Evolutionary conservation across 2,888 invertebrate species (phyloP).

Genomic region (Sycophila texana): DNA sequence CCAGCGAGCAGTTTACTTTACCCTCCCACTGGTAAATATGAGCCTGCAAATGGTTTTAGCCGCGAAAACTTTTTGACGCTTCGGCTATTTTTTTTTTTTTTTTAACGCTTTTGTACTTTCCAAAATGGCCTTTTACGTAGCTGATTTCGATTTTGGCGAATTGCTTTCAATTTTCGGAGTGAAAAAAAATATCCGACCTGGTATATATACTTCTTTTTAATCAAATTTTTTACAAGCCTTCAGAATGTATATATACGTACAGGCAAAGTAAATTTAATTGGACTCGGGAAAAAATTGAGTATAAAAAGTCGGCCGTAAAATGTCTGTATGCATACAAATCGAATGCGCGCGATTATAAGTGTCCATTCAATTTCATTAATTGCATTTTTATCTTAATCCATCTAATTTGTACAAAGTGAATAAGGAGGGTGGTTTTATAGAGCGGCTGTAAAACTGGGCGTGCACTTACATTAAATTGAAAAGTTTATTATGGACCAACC

Average conservation of each 20-base stretch:
- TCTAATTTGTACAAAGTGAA: not conserved
- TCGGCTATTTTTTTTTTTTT: not conserved
- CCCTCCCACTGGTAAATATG: not conserved
- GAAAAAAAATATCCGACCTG: not conserved
- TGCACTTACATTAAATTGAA: slow-evolving; percentile 28
- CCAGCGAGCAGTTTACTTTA: slow-evolving; percentile 1
- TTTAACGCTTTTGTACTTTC: slow-evolving; percentile 4
- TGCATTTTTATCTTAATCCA: not conserved
- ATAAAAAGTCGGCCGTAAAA: no score
- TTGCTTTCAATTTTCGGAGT: not conserved
- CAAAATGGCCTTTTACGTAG: not conserved
- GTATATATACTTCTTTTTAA: no score
- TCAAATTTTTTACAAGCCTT: no score
- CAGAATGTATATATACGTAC: no score
- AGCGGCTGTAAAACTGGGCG: no score
- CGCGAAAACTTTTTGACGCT: slow-evolving; percentile 4
- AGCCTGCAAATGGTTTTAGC: slow-evolving; percentile 1
- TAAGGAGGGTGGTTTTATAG: no score
- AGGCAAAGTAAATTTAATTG: no score
- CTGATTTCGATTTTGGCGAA: not conserved
- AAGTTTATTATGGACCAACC: slow-evolving; percentile 27
- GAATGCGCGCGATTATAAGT: no score
- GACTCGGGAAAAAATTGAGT: no score
- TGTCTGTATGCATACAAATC: no score
- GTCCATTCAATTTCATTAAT: no score